A percentile compares a stretch with the other conserved stretches of the same genome.
These are phyloP conservation scores for Caradrina clavipalpis DNA, from an alignment of 2,888 invertebrate species.

Conservation along the genomic window DNA sequence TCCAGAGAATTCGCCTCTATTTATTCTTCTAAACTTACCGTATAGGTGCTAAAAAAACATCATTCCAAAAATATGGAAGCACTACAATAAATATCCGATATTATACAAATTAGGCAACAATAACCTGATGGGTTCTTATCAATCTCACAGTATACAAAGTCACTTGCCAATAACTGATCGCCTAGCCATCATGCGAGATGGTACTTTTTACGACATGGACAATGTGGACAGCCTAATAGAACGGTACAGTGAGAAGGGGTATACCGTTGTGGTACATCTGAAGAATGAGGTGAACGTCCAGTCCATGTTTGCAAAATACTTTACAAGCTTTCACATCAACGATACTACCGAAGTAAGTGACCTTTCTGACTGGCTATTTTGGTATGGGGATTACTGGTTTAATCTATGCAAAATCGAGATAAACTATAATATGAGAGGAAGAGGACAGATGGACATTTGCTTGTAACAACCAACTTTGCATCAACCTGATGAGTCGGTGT, in stretches of 20 bases:
- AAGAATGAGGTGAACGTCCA: slow-evolving; percentile 78
- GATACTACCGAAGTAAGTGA: slow-evolving; percentile 78
- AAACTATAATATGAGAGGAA: neutral
- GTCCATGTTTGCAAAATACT: slow-evolving; percentile 74
- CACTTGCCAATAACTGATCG: slow-evolving; percentile 81
- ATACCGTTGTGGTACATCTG: slow-evolving; percentile 83
- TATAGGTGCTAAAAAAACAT: no score
- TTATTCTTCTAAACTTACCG: no score
- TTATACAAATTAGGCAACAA: neutral
- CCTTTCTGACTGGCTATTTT: neutral
- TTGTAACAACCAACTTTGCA: neutral
- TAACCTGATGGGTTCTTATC: slow-evolving; percentile 14
- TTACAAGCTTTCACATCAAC: slow-evolving; percentile 75
- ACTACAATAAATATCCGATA: no score
- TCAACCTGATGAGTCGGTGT: neutral
- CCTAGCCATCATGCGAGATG: slow-evolving; percentile 79
- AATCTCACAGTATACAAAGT: slow-evolving; percentile 76
- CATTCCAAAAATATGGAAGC: no score
- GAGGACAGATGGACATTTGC: neutral
- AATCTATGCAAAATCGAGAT: neutral
- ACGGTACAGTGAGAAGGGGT: slow-evolving; percentile 78
- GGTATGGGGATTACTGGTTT: no score
- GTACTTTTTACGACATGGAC: slow-evolving; percentile 80
- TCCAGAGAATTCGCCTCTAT: no score
- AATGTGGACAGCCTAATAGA: slow-evolving; percentile 76